These are phyloP conservation scores for Sebastes miniatus DNA, from an alignment of 2,797 vertebrate genomes.

Conservation along the genomic window DNA sequence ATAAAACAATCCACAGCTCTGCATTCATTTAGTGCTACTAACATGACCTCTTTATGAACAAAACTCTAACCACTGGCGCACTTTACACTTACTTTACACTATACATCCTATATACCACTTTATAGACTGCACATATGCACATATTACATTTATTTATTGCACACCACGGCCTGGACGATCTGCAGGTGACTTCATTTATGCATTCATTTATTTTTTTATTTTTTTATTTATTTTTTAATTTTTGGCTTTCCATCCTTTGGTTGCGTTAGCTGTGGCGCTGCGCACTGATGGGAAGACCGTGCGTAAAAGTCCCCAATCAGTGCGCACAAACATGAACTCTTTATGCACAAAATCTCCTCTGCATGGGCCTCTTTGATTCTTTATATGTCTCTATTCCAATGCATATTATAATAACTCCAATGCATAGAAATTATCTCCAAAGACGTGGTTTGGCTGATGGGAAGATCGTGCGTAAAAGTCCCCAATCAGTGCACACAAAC, in stretches of 20 bases:
- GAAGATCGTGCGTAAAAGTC: slow-evolving; percentile 33
- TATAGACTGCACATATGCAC: no score
- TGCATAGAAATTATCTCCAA: no score
- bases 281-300: not conserved
- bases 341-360: not conserved
- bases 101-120: no score
- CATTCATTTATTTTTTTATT: not conserved
- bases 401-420: no score
- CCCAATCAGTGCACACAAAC: not conserved
- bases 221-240: fast-evolving
- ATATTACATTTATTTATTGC: no score
- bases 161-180: slow-evolving; percentile 90
- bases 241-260: not conserved
- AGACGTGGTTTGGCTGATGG: no score
- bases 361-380: not conserved
- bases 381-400: not conserved
- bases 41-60: not conserved
- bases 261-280: not conserved
- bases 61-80: not conserved
- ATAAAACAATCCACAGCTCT: no score
- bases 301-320: slow-evolving; percentile 28
- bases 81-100: no score
- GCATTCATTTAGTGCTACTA: no score
- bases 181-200: slow-evolving; percentile 84
- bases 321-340: not conserved